Evolutionary conservation across 30 jellyfish, hydroid and myxozoan species (phyloP).

Genomic region (Pseudorhiza aurosa): DNA sequence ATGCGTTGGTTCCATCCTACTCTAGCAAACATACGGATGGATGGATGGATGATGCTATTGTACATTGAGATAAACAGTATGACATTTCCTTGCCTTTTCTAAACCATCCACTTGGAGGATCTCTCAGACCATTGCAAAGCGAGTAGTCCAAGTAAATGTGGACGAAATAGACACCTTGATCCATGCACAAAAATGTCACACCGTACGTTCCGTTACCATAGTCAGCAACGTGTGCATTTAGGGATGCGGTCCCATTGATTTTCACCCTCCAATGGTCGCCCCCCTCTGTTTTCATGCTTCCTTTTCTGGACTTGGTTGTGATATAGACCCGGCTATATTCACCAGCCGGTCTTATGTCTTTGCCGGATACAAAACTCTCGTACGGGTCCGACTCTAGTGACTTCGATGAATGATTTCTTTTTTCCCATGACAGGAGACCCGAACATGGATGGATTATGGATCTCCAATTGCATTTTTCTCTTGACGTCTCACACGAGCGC

Average conservation of each 20-base stretch:
- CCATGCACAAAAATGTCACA: constrained; percentile 30
- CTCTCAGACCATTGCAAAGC: constrained; percentile 68
- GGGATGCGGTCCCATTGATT: constrained; percentile 60
- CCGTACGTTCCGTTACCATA: constrained; percentile 73
- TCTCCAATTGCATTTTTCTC: constrained; percentile 51
- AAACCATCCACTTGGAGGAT: constrained; percentile 81
- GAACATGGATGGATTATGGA: constrained; percentile 32
- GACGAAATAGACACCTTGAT: constrained; percentile 53
- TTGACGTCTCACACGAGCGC: constrained; percentile 34
- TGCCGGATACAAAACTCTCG: constrained; percentile 14
- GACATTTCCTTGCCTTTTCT: constrained; percentile 49
- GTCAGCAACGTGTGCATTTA: constrained; percentile 48
- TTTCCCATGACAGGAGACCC: constrained; percentile 22
- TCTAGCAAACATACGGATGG: too few relatives aligned
- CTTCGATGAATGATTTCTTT: background rate
- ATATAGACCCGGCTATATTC: constrained; percentile 27
- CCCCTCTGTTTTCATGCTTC: constrained; percentile 22
- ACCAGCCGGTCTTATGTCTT: constrained; percentile 59
- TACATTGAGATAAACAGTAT: too few relatives aligned
- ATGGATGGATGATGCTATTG: too few relatives aligned
- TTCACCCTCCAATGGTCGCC: constrained; percentile 81
- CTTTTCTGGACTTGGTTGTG: constrained; percentile 6
- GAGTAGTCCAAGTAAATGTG: constrained; percentile 61
- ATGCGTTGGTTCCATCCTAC: too few relatives aligned
- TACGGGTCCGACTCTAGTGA: constrained; percentile 43